Evolutionary conservation across 2,888 invertebrate genomes (phyloP).

Genomic region (Nebria salina): DNA sequence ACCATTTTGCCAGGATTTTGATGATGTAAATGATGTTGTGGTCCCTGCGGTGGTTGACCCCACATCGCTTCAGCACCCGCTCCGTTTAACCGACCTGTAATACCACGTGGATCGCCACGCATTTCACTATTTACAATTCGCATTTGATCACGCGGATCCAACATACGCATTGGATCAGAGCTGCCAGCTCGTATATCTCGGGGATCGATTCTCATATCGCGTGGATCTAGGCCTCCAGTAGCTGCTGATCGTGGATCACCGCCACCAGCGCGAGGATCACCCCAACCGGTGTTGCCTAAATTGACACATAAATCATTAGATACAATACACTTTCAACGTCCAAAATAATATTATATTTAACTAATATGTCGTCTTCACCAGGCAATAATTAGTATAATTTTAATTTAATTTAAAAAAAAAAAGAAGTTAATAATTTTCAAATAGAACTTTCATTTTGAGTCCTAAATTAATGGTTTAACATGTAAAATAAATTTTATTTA

Average conservation of each 20-base stretch:
- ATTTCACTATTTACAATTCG: slow-evolving; percentile 70
- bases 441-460: no score
- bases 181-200: slow-evolving; percentile 67
- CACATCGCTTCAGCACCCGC: slow-evolving; percentile 78
- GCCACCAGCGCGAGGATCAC: slow-evolving; percentile 62
- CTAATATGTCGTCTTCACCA: no score
- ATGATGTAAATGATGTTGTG: slow-evolving; percentile 63
- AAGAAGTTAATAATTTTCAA: no score
- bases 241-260: slow-evolving; percentile 57
- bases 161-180: slow-evolving; percentile 66
- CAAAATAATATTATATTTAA: no score
- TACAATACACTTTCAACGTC: background rate
- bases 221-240: slow-evolving; percentile 63
- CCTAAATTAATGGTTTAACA: no score
- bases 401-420: background rate
- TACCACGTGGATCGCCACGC: slow-evolving; percentile 79
- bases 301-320: background rate
- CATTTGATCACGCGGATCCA: slow-evolving; percentile 67
- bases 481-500: no score
- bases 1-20: slow-evolving; percentile 65
- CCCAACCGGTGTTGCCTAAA: slow-evolving; percentile 59
- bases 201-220: slow-evolving; percentile 71
- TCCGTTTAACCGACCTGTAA: slow-evolving; percentile 85
- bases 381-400: no score
- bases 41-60: slow-evolving; percentile 69